Conservation (phyloP, 2,888 invertebrate species). For the Trichopoda pennipes region DNA sequence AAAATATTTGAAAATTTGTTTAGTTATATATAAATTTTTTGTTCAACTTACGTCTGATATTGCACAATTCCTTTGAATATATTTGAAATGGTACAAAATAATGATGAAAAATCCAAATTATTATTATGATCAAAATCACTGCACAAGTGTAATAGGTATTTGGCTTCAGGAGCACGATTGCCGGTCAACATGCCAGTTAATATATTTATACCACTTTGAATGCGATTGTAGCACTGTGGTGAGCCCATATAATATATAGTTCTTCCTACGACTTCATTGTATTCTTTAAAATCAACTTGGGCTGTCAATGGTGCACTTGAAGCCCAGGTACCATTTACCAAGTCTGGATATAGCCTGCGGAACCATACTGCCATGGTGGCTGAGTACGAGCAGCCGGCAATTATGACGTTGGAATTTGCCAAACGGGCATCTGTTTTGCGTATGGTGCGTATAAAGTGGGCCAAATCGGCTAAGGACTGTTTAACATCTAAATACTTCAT, state of each 20-base stretch:
- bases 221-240: background rate
- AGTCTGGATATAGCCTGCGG: slow-evolving; percentile 84
- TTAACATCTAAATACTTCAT: background rate
- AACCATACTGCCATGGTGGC: slow-evolving; percentile 87
- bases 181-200: background rate
- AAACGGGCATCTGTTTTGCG: slow-evolving; percentile 72
- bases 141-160: background rate
- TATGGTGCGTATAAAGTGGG: background rate
- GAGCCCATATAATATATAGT: background rate
- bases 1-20: too few relatives aligned
- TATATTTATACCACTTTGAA: background rate
- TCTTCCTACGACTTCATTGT: slow-evolving; percentile 69
- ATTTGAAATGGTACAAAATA: too few relatives aligned
- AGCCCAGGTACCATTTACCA: slow-evolving; percentile 83
- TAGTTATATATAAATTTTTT: too few relatives aligned
- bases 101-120: too few relatives aligned
- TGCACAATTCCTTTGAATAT: slow-evolving; percentile 75
- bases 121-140: background rate
- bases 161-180: background rate
- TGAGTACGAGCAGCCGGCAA: slow-evolving; percentile 86
- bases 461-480: background rate
- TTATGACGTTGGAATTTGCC: slow-evolving; percentile 80
- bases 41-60: slow-evolving; percentile 57
- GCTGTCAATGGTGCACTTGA: slow-evolving; percentile 86
- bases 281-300: slow-evolving; percentile 83